phyloP scores from a whole-genome alignment of 2,888 invertebrate genomes.

The Luffia ferchaultella region DNA sequence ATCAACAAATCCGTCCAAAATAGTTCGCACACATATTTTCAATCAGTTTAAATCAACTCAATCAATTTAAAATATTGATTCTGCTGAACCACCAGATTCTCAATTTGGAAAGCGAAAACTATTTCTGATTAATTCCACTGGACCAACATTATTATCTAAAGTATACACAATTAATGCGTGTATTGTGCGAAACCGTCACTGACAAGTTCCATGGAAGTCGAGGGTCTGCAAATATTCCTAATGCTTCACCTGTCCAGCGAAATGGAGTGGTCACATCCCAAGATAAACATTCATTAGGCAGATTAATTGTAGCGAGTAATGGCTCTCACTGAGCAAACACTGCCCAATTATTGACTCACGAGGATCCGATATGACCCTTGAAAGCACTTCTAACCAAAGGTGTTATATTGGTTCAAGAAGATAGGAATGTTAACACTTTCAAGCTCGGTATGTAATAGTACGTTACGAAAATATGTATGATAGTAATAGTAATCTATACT shows the following conservation, averaged over 20 bases:
- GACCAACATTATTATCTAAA: neutral
- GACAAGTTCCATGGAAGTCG: constrained; percentile 18
- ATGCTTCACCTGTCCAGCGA: constrained; percentile 37
- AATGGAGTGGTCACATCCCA: constrained; percentile 43
- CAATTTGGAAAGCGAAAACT: too few relatives aligned
- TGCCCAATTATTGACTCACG: constrained; percentile 28
- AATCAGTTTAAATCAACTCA: too few relatives aligned
- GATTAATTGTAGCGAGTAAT: constrained; percentile 59
- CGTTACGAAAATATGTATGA: too few relatives aligned
- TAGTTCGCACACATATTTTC: too few relatives aligned
- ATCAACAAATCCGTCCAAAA: too few relatives aligned
- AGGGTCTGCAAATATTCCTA: constrained; percentile 51
- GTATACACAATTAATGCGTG: neutral
- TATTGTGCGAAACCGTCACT: neutral
- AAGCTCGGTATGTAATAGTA: too few relatives aligned
- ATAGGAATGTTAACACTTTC: too few relatives aligned
- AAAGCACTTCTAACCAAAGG: too few relatives aligned
- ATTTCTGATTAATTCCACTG: neutral
- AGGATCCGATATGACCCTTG: neutral
- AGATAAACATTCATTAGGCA: constrained; percentile 56
- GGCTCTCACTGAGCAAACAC: constrained; percentile 22
- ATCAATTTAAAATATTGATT: too few relatives aligned
- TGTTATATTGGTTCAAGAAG: too few relatives aligned
- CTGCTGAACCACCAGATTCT: too few relatives aligned
- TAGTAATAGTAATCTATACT: too few relatives aligned